Evolutionary conservation across 2,888 invertebrate genomes (phyloP).

Genomic region (Catocala sponsa): DNA sequence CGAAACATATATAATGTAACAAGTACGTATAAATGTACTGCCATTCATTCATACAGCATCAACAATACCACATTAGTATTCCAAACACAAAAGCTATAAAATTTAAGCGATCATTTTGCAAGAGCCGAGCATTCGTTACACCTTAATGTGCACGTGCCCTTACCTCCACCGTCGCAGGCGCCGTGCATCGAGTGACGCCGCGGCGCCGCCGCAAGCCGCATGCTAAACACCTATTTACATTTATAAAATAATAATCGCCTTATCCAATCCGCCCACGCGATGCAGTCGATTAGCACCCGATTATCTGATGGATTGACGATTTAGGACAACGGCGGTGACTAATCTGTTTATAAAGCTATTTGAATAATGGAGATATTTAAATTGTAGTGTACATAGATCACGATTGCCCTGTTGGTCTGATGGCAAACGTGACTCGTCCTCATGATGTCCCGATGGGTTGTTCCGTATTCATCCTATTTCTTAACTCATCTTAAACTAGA

Average conservation of each 20-base stretch:
- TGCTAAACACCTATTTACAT: slow-evolving; percentile 51
- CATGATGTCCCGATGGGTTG: too few species aligned
- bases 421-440: too few species aligned
- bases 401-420: too few species aligned
- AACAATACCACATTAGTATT: background rate
- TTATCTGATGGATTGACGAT: slow-evolving; percentile 38
- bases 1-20: too few species aligned
- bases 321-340: slow-evolving; percentile 33
- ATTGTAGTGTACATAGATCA: too few species aligned
- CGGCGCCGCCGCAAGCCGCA: slow-evolving; percentile 38
- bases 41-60: background rate
- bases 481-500: too few species aligned
- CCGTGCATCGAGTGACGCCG: slow-evolving; percentile 40
- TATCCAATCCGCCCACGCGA: slow-evolving; percentile 46
- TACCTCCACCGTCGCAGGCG: slow-evolving; percentile 35
- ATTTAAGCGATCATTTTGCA: slow-evolving; percentile 5
- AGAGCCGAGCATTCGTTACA: slow-evolving; percentile 11
- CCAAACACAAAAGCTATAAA: background rate
- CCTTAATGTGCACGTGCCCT: slow-evolving; percentile 9
- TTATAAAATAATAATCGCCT: slow-evolving; percentile 50
- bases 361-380: background rate
- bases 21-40: too few species aligned
- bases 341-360: slow-evolving; percentile 4
- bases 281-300: slow-evolving; percentile 22
- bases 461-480: too few species aligned